Evolutionary conservation across 2,113 vertebrate genomes (phyloP).

Genomic region (Phasianus colchicus): DNA sequence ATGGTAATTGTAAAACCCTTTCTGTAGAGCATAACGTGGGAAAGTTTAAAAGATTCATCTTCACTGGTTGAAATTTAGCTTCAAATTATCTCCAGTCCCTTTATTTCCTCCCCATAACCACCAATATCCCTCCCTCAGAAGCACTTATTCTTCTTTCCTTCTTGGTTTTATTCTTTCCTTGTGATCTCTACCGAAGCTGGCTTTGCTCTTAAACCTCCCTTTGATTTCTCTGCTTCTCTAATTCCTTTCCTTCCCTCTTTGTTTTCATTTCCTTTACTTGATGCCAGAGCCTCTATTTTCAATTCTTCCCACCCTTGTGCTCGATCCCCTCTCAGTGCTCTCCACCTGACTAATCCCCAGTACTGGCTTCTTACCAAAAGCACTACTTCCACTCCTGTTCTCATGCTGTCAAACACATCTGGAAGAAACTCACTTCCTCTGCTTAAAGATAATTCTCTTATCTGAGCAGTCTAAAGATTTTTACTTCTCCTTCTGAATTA

Average conservation of each 20-base stretch:
- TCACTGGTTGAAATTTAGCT: not conserved
- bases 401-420: conserved; percentile 74
- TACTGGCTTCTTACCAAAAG: conserved; percentile 65
- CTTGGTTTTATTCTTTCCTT: conserved; percentile 51
- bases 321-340: conserved; percentile 50
- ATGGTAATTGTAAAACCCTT: not conserved
- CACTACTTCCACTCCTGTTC: conserved; percentile 65
- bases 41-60: conserved; percentile 45
- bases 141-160: conserved; percentile 45
- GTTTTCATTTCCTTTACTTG: conserved; percentile 67
- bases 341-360: conserved; percentile 72
- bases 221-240: conserved; percentile 69
- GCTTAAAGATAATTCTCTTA: conserved; percentile 59
- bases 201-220: conserved; percentile 69
- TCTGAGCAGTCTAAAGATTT: conserved; percentile 53
- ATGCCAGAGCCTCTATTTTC: conserved; percentile 67
- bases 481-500: not conserved
- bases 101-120: conserved; percentile 44
- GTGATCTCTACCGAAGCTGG: conserved; percentile 69
- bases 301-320: conserved; percentile 60
- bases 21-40: conserved; percentile 23
- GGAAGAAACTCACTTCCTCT: conserved; percentile 67
- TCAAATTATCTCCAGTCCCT: conserved; percentile 35
- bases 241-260: conserved; percentile 70
- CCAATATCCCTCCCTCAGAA: not conserved